A percentile compares a stretch with the other conserved stretches of the same genome.
Conservation (phyloP, 2,113 vertebrate genomes). For the Sceloporus undulatus region DNA sequence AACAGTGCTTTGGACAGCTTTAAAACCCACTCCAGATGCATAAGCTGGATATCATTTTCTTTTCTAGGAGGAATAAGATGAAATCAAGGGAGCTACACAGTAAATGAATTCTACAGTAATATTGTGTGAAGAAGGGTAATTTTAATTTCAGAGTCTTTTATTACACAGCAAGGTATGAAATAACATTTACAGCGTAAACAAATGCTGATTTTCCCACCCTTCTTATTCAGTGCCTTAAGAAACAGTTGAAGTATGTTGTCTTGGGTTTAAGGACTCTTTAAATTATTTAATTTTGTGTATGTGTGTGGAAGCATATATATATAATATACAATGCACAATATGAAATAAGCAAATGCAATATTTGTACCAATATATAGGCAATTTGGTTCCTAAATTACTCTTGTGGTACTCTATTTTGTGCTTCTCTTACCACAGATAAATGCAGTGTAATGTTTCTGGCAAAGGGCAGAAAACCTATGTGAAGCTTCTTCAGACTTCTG, state of each 20-base stretch:
- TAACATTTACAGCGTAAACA: constrained; percentile 75
- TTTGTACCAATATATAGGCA: not conserved
- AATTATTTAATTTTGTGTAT: not conserved
- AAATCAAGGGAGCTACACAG: constrained; percentile 63
- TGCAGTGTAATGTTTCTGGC: not conserved
- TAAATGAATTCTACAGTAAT: constrained; percentile 68
- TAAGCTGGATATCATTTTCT: constrained; percentile 69
- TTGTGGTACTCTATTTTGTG: constrained; percentile 8
- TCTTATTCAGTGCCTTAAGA: constrained; percentile 55
- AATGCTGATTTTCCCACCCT: constrained; percentile 51
- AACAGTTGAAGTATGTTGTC: constrained; percentile 61
- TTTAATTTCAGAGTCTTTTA: constrained; percentile 78
- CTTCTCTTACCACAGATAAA: not conserved
- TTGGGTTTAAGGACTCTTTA: constrained; percentile 37
- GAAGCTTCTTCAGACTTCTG: not conserved
- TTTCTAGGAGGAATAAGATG: constrained; percentile 65
- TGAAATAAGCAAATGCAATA: not conserved
- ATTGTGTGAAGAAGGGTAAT: constrained; percentile 69
- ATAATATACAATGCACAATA: constrained; percentile 8
- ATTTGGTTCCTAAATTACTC: constrained; percentile 13
- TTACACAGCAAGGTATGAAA: constrained; percentile 75
- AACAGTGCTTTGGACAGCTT: constrained; percentile 52
- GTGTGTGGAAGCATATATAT: constrained; percentile 35
- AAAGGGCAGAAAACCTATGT: not conserved
- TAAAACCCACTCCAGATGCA: constrained; percentile 69